phyloP scores from a whole-genome alignment of 2,797 vertebrate genomes.

The Poecilia picta region DNA sequence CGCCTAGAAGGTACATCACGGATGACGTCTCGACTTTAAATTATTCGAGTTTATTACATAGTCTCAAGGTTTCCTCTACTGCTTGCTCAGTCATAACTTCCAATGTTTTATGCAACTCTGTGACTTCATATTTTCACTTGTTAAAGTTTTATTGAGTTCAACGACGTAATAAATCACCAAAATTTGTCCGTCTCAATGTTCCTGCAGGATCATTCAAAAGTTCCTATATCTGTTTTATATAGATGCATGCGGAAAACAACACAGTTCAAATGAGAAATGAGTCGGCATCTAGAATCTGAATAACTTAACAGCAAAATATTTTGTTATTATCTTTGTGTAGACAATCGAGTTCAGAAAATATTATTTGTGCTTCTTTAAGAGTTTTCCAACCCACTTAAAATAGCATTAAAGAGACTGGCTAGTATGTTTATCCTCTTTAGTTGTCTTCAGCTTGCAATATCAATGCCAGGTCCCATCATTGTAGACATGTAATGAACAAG shows the following conservation, averaged over 20 bases:
- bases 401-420: neutral
- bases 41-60: neutral
- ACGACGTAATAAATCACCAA: constrained; percentile 21
- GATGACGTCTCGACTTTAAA: constrained; percentile 6
- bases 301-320: neutral
- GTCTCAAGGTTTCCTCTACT: neutral
- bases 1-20: neutral
- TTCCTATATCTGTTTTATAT: constrained; percentile 18
- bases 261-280: constrained; percentile 4
- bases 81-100: constrained; percentile 10
- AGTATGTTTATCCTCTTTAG: neutral
- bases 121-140: constrained; percentile 25
- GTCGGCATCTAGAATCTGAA: neutral
- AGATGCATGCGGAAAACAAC: neutral
- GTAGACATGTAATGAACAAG: neutral
- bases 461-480: neutral
- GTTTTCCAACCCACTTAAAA: neutral
- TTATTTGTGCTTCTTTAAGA: neutral
- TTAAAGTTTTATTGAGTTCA: constrained; percentile 19
- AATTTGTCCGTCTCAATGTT: constrained; percentile 8
- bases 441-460: neutral
- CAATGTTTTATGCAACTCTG: constrained; percentile 14
- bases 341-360: neutral
- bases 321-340: neutral
- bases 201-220: constrained; percentile 17